phyloP scores from a whole-genome alignment of 1,140 invertebrate species.

The Steinernema feltiae region DNA sequence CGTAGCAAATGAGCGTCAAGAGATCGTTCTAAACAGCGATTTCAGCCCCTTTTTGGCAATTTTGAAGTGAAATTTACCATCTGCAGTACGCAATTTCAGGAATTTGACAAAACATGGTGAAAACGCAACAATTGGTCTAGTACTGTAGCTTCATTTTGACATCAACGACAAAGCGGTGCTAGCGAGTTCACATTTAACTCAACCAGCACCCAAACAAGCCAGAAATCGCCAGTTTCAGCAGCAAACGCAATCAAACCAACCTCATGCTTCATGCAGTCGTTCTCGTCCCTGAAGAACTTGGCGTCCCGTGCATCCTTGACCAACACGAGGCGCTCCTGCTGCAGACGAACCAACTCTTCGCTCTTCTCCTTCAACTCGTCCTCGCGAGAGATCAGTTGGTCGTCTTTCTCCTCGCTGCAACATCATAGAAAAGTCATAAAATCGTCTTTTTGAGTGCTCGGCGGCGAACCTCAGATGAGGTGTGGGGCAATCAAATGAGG shows the following conservation, averaged over 20 bases:
- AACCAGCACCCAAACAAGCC: too few relatives aligned
- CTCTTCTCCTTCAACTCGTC: not conserved
- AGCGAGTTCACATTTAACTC: not conserved
- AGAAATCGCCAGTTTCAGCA: too few relatives aligned
- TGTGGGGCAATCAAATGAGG: not conserved
- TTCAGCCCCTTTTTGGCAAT: too few relatives aligned
- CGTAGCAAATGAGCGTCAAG: too few relatives aligned
- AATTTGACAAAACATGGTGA: too few relatives aligned
- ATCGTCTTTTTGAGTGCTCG: not conserved
- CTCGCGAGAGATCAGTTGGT: not conserved
- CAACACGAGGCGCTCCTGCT: not conserved
- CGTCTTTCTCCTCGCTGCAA: slow-evolving; percentile 7
- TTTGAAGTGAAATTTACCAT: too few relatives aligned
- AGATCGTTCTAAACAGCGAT: too few relatives aligned
- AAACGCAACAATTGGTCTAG: too few relatives aligned
- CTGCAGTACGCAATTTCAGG: too few relatives aligned
- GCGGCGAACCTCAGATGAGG: not conserved
- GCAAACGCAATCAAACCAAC: not conserved
- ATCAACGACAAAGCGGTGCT: too few relatives aligned
- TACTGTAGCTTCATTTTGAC: too few relatives aligned
- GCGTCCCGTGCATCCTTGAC: not conserved
- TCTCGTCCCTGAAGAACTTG: not conserved
- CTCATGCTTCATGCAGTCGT: not conserved
- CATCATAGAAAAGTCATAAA: not conserved
- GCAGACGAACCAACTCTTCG: not conserved